phyloP scores from a whole-genome alignment of 2,113 vertebrate species.

The Neodon shergylaensis region DNA sequence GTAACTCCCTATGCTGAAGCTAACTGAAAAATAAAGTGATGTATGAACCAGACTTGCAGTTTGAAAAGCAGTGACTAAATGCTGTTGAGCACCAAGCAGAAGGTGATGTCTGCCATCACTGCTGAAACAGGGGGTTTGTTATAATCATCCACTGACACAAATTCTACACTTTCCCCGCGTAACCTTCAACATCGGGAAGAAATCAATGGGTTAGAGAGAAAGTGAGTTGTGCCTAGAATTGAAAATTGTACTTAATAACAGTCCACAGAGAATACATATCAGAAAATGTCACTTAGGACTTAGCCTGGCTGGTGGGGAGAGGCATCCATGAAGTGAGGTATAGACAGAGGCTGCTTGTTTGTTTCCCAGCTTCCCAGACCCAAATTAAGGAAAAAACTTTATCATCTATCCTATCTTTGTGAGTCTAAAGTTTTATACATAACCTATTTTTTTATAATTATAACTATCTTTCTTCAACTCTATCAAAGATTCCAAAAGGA shows the following conservation, averaged over 20 bases:
- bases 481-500: no score
- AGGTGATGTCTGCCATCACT: background rate
- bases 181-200: background rate
- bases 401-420: no score
- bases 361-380: no score
- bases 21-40: background rate
- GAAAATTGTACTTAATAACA: background rate
- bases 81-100: background rate
- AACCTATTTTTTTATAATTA: no score
- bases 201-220: constrained; percentile 1
- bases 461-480: no score
- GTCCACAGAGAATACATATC: background rate
- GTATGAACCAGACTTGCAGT: background rate
- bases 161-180: background rate
- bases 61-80: background rate
- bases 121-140: background rate
- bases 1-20: background rate
- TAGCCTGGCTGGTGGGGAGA: background rate
- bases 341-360: no score
- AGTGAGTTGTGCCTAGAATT: background rate
- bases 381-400: no score
- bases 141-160: background rate
- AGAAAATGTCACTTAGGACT: background rate
- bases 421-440: no score
- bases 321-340: background rate